These are phyloP conservation scores for Zaprionus bogoriensis DNA, from an alignment of 2,888 invertebrate genomes.

Conservation along the genomic window DNA sequence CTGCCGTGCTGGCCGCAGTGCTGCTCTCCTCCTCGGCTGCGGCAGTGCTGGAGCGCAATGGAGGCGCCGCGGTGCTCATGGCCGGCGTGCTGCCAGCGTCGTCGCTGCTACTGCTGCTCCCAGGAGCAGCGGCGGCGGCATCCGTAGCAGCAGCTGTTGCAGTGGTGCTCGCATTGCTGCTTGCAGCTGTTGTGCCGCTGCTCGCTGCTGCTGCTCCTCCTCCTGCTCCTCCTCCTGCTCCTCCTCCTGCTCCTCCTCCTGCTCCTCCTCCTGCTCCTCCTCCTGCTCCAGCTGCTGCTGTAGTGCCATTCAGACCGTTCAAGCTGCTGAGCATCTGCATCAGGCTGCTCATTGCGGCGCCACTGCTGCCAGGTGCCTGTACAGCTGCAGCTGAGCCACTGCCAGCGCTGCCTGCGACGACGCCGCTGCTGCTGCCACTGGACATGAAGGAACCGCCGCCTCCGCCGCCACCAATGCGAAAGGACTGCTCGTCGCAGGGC, in stretches of 20 bases:
- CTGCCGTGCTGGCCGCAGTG: slow-evolving; percentile 10
- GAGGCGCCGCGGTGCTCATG: slow-evolving; percentile 43
- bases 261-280: neutral
- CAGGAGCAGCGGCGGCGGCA: no score
- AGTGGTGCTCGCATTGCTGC: slow-evolving; percentile 19
- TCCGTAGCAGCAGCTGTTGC: slow-evolving; percentile 4
- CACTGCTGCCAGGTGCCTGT: neutral
- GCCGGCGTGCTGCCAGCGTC: slow-evolving; percentile 34
- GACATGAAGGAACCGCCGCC: slow-evolving; percentile 25
- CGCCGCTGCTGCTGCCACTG: neutral
- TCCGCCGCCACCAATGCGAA: slow-evolving; percentile 86
- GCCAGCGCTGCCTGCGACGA: neutral
- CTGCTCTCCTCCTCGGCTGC: slow-evolving; percentile 10
- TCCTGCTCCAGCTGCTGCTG: neutral
- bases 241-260: neutral
- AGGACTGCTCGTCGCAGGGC: slow-evolving; percentile 90
- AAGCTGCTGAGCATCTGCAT: slow-evolving; percentile 31
- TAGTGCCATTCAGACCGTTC: neutral
- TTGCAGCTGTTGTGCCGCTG: slow-evolving; percentile 1
- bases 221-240: neutral
- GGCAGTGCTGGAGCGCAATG: slow-evolving; percentile 37
- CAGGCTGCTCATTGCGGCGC: slow-evolving; percentile 7
- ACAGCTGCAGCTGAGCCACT: neutral
- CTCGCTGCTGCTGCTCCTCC: slow-evolving; percentile 10
- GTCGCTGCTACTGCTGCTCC: slow-evolving; percentile 7